Percentiles rank a stretch among this genome's conserved stretches.
These are phyloP conservation scores for Festucalex cinctus DNA, from an alignment of 2,113 vertebrate species.

Conservation along the genomic window DNA sequence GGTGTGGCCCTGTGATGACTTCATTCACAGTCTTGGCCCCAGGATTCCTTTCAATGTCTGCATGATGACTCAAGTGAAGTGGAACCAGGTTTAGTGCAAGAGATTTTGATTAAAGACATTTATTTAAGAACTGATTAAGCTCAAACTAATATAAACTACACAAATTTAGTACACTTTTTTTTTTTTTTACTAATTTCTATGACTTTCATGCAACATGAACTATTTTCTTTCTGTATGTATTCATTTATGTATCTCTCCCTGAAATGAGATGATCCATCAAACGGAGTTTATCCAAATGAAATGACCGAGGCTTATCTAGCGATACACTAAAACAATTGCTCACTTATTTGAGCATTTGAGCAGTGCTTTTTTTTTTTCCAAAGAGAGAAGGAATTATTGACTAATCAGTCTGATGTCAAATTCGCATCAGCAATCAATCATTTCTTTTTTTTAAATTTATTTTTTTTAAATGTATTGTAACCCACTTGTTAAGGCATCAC, in stretches of 20 bases:
- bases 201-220: not conserved
- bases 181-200: not conserved
- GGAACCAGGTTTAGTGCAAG: not conserved
- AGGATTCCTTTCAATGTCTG: not conserved
- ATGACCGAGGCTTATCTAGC: not conserved
- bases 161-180: not conserved
- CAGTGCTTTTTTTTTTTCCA: not conserved
- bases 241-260: not conserved
- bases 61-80: not conserved
- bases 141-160: not conserved
- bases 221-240: not conserved
- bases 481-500: constrained; percentile 45
- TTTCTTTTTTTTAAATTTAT: constrained; percentile 1
- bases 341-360: not conserved
- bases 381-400: not conserved
- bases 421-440: not conserved
- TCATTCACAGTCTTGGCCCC: not conserved
- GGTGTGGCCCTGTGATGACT: not conserved
- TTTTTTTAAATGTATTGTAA: constrained; percentile 36
- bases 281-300: not conserved
- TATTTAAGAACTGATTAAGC: not conserved
- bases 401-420: not conserved
- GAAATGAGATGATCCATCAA: not conserved
- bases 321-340: not conserved
- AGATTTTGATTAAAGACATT: not conserved